A percentile compares a stretch with the other conserved stretches of the same genome.
Evolutionary conservation across 2,113 vertebrate species (phyloP).

Genomic region (Phylloscopus trochilus): DNA sequence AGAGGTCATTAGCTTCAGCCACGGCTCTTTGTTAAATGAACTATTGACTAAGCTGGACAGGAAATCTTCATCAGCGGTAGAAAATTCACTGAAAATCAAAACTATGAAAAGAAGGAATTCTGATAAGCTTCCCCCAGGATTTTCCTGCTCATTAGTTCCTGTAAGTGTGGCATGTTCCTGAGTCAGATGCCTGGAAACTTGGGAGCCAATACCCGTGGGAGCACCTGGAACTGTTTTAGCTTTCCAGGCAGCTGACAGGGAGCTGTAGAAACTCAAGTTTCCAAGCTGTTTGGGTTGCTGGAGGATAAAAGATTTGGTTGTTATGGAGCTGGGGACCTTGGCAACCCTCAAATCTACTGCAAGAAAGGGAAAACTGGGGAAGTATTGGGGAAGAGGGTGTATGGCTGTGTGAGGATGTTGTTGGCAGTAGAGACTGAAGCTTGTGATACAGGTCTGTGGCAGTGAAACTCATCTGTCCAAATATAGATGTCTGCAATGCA

Average conservation of each 20-base stretch:
- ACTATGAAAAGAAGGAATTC: not conserved
- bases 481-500: constrained; percentile 66
- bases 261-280: not conserved
- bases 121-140: not conserved
- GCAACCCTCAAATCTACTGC: not conserved
- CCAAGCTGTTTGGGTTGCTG: constrained; percentile 3
- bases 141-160: not conserved
- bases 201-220: not conserved
- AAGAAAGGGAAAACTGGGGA: not conserved
- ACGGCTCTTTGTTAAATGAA: not conserved
- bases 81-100: not conserved
- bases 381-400: not conserved
- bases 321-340: not conserved
- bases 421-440: not conserved
- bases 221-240: not conserved
- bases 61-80: not conserved
- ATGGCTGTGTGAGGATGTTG: not conserved
- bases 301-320: constrained; percentile 23
- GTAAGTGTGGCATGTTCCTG: not conserved
- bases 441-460: constrained; percentile 29
- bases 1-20: not conserved
- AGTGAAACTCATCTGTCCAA: constrained; percentile 46
- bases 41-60: not conserved
- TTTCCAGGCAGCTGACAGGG: not conserved
- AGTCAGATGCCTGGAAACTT: not conserved